phyloP scores from a whole-genome alignment of 1,140 invertebrate genomes.

The Drosophila willistoni region DNA sequence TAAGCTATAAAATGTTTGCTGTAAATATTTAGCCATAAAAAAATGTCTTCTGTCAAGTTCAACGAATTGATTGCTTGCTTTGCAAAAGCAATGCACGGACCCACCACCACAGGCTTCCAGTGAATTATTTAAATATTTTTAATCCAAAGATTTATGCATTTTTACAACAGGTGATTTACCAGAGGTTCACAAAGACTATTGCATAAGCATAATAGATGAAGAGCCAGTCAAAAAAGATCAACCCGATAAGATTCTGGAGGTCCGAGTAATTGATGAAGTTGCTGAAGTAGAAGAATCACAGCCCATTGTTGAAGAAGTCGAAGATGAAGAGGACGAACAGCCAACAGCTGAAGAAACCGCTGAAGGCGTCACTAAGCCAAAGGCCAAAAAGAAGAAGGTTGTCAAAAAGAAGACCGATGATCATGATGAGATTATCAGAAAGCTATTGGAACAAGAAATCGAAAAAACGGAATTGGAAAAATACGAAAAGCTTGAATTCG shows the following conservation, averaged over 20 bases:
- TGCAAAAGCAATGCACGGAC: slow-evolving; percentile 69
- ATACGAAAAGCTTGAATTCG: slow-evolving; percentile 77
- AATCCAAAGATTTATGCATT: slow-evolving; percentile 44
- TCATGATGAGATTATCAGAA: slow-evolving; percentile 77
- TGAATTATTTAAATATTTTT: slow-evolving; percentile 8
- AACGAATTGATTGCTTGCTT: slow-evolving; percentile 64
- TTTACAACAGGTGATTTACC: slow-evolving; percentile 73
- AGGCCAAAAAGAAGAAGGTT: slow-evolving; percentile 72
- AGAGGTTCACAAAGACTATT: slow-evolving; percentile 71
- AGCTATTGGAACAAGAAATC: slow-evolving; percentile 76
- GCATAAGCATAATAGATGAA: slow-evolving; percentile 73
- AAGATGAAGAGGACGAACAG: slow-evolving; percentile 59
- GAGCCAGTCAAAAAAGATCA: slow-evolving; percentile 64
- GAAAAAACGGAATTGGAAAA: slow-evolving; percentile 81
- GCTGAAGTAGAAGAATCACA: slow-evolving; percentile 62
- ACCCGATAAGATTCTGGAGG: slow-evolving; percentile 61
- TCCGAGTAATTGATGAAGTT: slow-evolving; percentile 70
- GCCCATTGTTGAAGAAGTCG: slow-evolving; percentile 68
- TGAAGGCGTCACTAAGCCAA: slow-evolving; percentile 61
- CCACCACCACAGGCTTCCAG: slow-evolving; percentile 15
- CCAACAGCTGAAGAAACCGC: slow-evolving; percentile 35
- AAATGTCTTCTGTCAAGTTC: slow-evolving; percentile 58
- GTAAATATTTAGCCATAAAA: slow-evolving; percentile 49
- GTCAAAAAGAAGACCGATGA: slow-evolving; percentile 76
- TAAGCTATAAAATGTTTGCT: slow-evolving; percentile 36